These are phyloP conservation scores for Arbacia lixula DNA, from an alignment of 53 echinoderm and acorn worm species.

Conservation along the genomic window DNA sequence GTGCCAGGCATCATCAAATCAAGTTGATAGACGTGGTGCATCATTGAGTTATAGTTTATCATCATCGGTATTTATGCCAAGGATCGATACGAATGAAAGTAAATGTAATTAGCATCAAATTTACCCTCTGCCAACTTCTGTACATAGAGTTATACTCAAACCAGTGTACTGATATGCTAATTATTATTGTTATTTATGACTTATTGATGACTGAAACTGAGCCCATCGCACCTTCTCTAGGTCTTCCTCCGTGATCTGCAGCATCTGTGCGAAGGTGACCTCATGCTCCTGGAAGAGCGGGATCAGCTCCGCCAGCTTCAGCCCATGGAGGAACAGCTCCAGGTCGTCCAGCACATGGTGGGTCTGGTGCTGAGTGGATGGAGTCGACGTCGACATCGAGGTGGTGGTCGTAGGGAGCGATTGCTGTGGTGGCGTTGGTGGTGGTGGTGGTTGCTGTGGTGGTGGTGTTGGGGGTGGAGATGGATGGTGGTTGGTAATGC, in stretches of 20 bases:
- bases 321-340: conserved; percentile 86
- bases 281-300: conserved; percentile 76
- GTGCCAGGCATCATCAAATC: no score
- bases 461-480: conserved; percentile 5
- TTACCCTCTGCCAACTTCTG: no score
- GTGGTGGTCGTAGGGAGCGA: not conserved
- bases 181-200: no score
- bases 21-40: no score
- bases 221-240: conserved; percentile 95
- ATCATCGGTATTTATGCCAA: no score
- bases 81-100: no score
- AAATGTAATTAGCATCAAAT: no score
- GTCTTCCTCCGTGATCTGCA: conserved; percentile 80
- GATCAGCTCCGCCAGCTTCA: conserved; percentile 76
- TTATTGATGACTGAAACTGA: no score
- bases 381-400: not conserved
- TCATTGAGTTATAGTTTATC: no score
- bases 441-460: not conserved
- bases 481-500: conserved; percentile 20
- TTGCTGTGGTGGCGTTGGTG: not conserved
- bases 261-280: conserved; percentile 71
- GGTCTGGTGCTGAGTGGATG: conserved; percentile 25
- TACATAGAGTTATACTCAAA: no score
- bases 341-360: conserved; percentile 79
- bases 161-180: no score